Evolutionary conservation across 2,113 vertebrate genomes (phyloP).

Genomic region (Muntiacus muntjak): DNA sequence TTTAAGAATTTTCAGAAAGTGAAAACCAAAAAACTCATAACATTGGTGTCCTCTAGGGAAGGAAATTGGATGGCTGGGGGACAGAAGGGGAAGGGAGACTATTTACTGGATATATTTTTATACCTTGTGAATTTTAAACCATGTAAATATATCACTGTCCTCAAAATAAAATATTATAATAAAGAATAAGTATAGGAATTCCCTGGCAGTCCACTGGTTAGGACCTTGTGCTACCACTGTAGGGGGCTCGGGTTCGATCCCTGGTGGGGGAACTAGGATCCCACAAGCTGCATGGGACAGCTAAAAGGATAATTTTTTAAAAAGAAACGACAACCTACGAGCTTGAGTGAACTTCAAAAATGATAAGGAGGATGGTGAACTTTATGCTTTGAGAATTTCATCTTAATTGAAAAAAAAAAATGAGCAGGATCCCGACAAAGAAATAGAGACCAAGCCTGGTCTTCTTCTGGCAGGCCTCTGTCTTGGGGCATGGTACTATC

Average conservation of each 20-base stretch:
- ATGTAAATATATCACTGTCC: not conserved
- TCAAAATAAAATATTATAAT: not conserved
- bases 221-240: not conserved
- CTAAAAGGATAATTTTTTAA: not conserved
- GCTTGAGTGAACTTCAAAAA: not conserved
- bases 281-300: fast-evolving
- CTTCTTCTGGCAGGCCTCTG: not conserved
- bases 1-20: not conserved
- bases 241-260: not conserved
- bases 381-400: not conserved
- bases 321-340: not conserved
- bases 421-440: not conserved
- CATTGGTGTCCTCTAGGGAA: not conserved
- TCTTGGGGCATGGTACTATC: not conserved
- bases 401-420: not conserved
- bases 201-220: not conserved
- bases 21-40: not conserved
- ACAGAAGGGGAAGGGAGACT: too few species aligned
- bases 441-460: not conserved
- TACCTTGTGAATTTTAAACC: not conserved
- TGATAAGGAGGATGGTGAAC: not conserved
- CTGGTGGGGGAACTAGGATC: not conserved
- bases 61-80: not conserved
- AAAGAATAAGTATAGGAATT: not conserved
- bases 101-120: not conserved